Percentiles rank a stretch among this genome's conserved stretches.
Evolutionary conservation across 2,888 invertebrate genomes (phyloP).

Genomic region (Zygogramma bicolorata): DNA sequence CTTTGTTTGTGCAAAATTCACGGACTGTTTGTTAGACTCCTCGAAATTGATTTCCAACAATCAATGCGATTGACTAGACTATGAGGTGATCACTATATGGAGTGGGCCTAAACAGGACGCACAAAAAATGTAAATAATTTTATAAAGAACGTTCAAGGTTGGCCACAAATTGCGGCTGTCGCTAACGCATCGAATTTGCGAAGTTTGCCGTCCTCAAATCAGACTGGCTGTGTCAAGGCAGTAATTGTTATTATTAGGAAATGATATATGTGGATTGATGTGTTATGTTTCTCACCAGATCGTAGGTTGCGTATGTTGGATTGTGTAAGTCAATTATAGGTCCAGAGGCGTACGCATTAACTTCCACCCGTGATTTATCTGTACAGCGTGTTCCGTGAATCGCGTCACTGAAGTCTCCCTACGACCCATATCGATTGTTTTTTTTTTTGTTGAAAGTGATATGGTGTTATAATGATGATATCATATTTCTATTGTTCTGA

Average conservation of each 20-base stretch:
- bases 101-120: conserved; percentile 56
- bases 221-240: neutral
- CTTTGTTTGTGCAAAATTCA: too few species aligned
- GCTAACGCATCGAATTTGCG: conserved; percentile 32
- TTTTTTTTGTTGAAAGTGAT: too few species aligned
- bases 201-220: neutral
- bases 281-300: neutral
- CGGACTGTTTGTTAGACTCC: too few species aligned
- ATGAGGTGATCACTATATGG: conserved; percentile 25
- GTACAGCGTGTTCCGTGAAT: too few species aligned
- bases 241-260: conserved; percentile 13
- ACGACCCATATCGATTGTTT: too few species aligned
- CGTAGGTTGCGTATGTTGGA: neutral
- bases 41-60: neutral
- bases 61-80: conserved; percentile 8
- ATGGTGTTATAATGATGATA: too few species aligned
- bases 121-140: conserved; percentile 61
- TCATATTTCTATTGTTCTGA: too few species aligned
- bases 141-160: conserved; percentile 58
- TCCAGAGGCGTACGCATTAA: neutral
- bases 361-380: too few species aligned
- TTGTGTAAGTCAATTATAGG: neutral
- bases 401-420: too few species aligned
- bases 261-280: neutral
- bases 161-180: conserved; percentile 34